Base-by-base conservation (phyloP, 2,888 invertebrate species). In the Poecilus cupreus region DNA sequence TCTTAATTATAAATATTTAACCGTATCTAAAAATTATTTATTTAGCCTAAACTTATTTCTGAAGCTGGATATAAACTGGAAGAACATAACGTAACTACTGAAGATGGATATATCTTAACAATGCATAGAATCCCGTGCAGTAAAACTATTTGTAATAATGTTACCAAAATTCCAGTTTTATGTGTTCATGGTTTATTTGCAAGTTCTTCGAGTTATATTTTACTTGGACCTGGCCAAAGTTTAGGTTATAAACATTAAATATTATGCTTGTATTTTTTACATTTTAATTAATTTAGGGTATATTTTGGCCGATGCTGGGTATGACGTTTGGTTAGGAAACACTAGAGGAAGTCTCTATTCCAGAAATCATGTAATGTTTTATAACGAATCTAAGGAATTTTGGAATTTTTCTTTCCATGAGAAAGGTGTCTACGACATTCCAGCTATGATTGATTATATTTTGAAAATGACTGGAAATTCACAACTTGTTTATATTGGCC, bases 121-220 rank as follows among this genome's bases (percentile, higher is more conserved):
- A 85, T 91, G 75, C 90, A 91, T 84, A 87, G 91, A 51, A 90
- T 91, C 70, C 68, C 68, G 10, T 49, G 90, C 0, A 84, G 87
- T 81, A 90, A 90, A 10, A 86, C 85, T 37, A 57, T 68, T 3
- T 74, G 76, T 2, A 80, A 75, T 16, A 83, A 81, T 26, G 79
- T 80, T 16, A 16, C 11, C 18, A 86, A 82, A 82, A 91, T 91
- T 0, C 90, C 92, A 2, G 90, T 92, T 0, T 90, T 94, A 16
- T 79, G 94, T 32, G 91, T 93, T 87, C 94, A 94, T 84, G 94
- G 96, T 0, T 88, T 96, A 0, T 86, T 95, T 10, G 92, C 92
- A 43, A 93, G 94, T 3, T 94, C 95, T 0, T 92, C 93, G 6
- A 93, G 94, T 83, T 96, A 93, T 92, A 90, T 96, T 5, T 87